These are phyloP conservation scores for Cryptomyrus ogoouensis DNA, from an alignment of 2,113 vertebrate genomes.

Conservation along the genomic window DNA sequence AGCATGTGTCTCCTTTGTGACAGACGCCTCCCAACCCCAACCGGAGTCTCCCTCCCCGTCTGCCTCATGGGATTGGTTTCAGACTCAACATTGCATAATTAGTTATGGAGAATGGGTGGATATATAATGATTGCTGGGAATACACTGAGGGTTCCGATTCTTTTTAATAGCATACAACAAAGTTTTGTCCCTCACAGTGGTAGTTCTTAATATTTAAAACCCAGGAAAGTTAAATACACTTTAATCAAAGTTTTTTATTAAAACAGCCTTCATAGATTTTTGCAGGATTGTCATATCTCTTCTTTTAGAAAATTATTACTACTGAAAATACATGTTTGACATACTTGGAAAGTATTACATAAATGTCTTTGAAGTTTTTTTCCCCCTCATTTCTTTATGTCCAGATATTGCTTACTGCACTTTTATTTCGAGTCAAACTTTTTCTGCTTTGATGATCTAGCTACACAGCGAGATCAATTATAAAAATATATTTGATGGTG, in stretches of 20 bases:
- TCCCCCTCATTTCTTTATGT: neutral
- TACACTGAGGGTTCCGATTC: neutral
- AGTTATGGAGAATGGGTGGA: neutral
- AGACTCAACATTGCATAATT: neutral
- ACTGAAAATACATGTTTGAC: neutral
- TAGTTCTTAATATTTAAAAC: neutral
- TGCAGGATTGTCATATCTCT: neutral
- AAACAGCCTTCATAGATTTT: neutral
- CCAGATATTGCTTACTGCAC: neutral
- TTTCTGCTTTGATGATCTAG: neutral
- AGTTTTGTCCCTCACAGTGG: neutral
- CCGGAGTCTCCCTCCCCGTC: neutral
- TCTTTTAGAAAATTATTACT: neutral
- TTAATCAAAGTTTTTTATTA: neutral
- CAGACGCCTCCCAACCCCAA: neutral
- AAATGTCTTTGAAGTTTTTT: neutral
- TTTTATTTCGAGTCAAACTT: neutral
- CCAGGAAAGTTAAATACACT: neutral
- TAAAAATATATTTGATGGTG: neutral
- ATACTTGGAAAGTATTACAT: neutral
- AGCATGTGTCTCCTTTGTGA: neutral
- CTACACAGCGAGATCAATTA: neutral
- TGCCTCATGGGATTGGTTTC: neutral
- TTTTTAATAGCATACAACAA: neutral
- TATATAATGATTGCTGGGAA: neutral